These are phyloP conservation scores for Zootermopsis nevadensis DNA, from an alignment of 2,888 invertebrate genomes.

Conservation along the genomic window DNA sequence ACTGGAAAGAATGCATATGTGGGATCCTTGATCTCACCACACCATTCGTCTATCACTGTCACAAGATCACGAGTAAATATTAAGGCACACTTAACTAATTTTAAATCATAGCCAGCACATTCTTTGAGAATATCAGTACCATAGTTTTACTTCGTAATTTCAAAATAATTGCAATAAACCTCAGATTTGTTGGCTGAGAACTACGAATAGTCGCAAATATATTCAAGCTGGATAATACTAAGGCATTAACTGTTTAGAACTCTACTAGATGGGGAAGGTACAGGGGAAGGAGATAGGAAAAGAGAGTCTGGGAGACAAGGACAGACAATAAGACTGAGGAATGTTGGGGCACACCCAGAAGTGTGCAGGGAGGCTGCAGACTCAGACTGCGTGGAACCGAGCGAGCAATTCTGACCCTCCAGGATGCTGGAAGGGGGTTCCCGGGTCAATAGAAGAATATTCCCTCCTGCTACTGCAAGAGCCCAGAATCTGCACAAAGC, in stretches of 20 bases:
- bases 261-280: neutral
- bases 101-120: too few species aligned
- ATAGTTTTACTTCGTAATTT: neutral
- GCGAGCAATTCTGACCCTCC: neutral
- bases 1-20: too few species aligned
- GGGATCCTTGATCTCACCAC: too few species aligned
- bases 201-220: neutral
- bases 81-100: too few species aligned
- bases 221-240: neutral
- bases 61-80: too few species aligned
- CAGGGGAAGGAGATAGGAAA: neutral
- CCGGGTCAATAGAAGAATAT: constrained; percentile 31
- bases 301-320: neutral
- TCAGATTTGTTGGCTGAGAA: neutral
- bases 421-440: neutral
- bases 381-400: constrained; percentile 36
- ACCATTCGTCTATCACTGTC: too few species aligned
- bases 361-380: constrained; percentile 13
- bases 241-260: neutral
- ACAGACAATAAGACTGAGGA: neutral
- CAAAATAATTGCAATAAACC: neutral
- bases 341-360: neutral
- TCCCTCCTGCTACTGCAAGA: neutral
- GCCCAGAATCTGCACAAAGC: neutral
- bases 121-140: too few species aligned